Conservation (phyloP, 2,888 invertebrate species). For the Drosophila falleni region DNA sequence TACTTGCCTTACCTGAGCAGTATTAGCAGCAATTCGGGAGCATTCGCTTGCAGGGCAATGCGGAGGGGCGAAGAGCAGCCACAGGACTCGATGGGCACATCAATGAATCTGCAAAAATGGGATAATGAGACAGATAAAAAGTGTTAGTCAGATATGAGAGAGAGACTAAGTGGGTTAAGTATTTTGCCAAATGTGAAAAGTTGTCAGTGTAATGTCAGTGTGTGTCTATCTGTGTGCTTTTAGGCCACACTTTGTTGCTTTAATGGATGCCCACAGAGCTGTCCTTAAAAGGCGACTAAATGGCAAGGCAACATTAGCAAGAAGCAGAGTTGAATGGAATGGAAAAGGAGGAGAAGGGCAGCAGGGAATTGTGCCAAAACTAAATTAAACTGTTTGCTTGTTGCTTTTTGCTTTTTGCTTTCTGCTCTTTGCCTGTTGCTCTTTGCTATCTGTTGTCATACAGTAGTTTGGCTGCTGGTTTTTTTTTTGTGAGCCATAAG, state of each 20-base stretch:
- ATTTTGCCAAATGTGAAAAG: constrained; percentile 17
- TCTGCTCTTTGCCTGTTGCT: constrained; percentile 16
- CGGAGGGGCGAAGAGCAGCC: constrained; percentile 90
- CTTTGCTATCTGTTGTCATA: constrained; percentile 4
- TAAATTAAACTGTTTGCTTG: constrained; percentile 59
- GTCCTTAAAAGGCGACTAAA: constrained; percentile 46
- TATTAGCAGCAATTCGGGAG: constrained; percentile 91
- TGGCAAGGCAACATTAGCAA: constrained; percentile 50
- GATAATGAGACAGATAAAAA: constrained; percentile 18
- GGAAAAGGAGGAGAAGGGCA: background rate
- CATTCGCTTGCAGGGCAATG: constrained; percentile 90
- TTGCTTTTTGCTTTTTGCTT: constrained; percentile 35
- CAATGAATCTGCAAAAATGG: constrained; percentile 87
- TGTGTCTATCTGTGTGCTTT: constrained; percentile 6
- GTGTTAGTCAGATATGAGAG: constrained; percentile 16
- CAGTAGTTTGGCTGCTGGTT: constrained; percentile 17
- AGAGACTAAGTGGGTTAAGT: constrained; percentile 16
- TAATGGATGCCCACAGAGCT: constrained; percentile 39
- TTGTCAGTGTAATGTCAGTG: background rate
- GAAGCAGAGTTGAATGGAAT: background rate
- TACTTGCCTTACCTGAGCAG: constrained; percentile 87
- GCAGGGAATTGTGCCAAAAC: constrained; percentile 33
- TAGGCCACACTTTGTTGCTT: constrained; percentile 40
- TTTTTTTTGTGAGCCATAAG: constrained; percentile 32
- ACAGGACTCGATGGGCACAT: constrained; percentile 93